phyloP scores from a whole-genome alignment of 2,888 invertebrate species.

The Drosophila incognita region DNA sequence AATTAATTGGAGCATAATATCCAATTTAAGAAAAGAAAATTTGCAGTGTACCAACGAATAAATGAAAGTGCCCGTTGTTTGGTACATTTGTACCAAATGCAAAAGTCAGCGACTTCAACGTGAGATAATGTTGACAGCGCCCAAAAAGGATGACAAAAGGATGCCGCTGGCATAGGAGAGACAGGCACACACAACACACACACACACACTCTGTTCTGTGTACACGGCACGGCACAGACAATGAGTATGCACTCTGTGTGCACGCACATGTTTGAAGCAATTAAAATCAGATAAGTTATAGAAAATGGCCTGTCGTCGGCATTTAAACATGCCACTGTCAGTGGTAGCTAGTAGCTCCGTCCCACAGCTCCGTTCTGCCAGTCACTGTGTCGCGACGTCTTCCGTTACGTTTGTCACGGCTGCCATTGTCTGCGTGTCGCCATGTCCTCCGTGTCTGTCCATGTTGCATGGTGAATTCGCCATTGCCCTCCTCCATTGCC shows the following conservation, averaged over 20 bases:
- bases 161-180: slow-evolving; percentile 27
- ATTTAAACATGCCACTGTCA: slow-evolving; percentile 74
- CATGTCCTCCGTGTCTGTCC: slow-evolving; percentile 25
- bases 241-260: slow-evolving; percentile 38
- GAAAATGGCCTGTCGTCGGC: slow-evolving; percentile 80
- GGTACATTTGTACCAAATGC: slow-evolving; percentile 12
- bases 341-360: slow-evolving; percentile 6
- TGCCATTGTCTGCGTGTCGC: slow-evolving; percentile 48
- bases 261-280: slow-evolving; percentile 78
- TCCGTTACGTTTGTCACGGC: slow-evolving; percentile 77
- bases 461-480: slow-evolving; percentile 28
- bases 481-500: slow-evolving; percentile 8
- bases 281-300: slow-evolving; percentile 83
- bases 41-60: background rate
- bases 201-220: background rate
- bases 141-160: slow-evolving; percentile 60
- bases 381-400: slow-evolving; percentile 43
- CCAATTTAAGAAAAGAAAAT: background rate
- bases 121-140: slow-evolving; percentile 77
- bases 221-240: slow-evolving; percentile 26
- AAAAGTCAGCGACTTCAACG: slow-evolving; percentile 35
- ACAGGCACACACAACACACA: slow-evolving; percentile 14
- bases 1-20: background rate
- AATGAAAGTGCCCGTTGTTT: background rate
- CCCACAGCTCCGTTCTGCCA: background rate